Conservation (phyloP, 2,113 vertebrate species). For the Manacus vitellinus region DNA sequence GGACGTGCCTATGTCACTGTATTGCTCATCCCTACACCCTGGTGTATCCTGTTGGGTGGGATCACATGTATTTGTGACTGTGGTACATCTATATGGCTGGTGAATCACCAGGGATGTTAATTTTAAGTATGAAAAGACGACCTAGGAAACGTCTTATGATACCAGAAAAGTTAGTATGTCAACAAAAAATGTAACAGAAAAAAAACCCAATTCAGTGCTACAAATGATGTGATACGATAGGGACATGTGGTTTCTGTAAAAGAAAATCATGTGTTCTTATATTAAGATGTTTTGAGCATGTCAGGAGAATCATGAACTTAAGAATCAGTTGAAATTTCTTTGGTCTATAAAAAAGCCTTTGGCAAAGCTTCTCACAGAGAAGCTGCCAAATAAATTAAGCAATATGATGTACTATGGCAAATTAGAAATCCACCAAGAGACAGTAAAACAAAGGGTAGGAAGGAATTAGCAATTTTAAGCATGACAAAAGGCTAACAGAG, state of each 20-base stretch:
- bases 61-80: accelerated
- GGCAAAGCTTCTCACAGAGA: conserved; percentile 44
- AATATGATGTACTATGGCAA: conserved; percentile 3
- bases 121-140: background rate
- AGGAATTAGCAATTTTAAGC: conserved; percentile 47
- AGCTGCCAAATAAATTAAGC: conserved; percentile 62
- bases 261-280: background rate
- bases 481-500: conserved; percentile 22
- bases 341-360: conserved; percentile 56
- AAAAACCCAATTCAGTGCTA: background rate
- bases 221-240: background rate
- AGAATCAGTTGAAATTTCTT: conserved; percentile 38
- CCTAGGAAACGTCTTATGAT: background rate
- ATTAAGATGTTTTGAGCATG: conserved; percentile 5
- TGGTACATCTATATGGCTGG: background rate
- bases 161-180: background rate
- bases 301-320: conserved; percentile 28
- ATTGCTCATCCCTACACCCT: background rate
- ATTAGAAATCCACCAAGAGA: conserved; percentile 55
- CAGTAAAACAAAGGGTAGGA: conserved; percentile 46
- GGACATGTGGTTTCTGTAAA: conserved; percentile 16
- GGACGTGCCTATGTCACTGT: background rate
- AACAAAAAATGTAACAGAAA: background rate
- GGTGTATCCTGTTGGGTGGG: background rate
- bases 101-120: background rate